These are phyloP conservation scores for Thunnus maccoyii DNA, from an alignment of 2,113 vertebrate species.

Conservation along the genomic window DNA sequence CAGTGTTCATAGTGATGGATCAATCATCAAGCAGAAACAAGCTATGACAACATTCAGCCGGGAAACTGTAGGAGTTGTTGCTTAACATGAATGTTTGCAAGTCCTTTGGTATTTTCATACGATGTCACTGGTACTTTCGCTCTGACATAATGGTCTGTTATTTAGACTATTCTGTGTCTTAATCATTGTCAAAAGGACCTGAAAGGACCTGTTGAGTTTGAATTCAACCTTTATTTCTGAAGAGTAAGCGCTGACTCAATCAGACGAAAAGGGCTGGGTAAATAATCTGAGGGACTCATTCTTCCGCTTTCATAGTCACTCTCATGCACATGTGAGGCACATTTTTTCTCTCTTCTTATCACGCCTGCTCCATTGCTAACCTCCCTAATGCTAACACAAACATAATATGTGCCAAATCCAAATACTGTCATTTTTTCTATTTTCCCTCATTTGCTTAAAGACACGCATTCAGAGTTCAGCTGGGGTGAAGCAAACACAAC, in stretches of 20 bases:
- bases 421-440: not conserved
- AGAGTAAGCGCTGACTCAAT: constrained; percentile 15
- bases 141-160: not conserved
- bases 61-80: not conserved
- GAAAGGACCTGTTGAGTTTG: not conserved
- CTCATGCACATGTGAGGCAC: not conserved
- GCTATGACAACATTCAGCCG: not conserved
- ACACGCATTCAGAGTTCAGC: constrained; percentile 4
- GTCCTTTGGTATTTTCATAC: not conserved
- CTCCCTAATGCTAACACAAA: not conserved
- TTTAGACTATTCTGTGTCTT: not conserved
- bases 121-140: not conserved
- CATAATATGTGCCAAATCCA: not conserved
- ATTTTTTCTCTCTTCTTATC: constrained; percentile 13
- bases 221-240: not conserved
- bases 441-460: not conserved
- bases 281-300: not conserved
- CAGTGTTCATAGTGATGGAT: too few species aligned
- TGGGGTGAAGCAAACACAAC: constrained; percentile 23
- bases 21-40: not conserved
- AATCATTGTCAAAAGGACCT: not conserved
- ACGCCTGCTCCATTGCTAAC: not conserved
- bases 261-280: not conserved
- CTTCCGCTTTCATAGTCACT: not conserved
- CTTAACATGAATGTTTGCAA: not conserved